Evolutionary conservation across 64 coral and sea anemone species (phyloP).

Genomic region (Catalaphyllia jardinei): DNA sequence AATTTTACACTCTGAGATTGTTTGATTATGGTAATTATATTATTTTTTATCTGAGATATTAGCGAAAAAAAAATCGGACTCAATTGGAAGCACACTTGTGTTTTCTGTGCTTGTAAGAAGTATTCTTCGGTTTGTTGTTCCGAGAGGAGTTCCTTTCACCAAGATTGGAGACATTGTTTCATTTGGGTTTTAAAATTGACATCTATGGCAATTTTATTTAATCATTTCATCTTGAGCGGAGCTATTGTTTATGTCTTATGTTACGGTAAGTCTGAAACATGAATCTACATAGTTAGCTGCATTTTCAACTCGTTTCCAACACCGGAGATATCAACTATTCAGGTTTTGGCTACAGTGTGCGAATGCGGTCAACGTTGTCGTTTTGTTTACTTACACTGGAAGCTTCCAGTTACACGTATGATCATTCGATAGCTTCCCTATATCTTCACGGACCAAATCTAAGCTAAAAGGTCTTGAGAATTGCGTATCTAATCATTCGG

Average conservation of each 20-base stretch:
- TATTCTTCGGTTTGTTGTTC: neutral
- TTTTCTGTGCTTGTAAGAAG: neutral
- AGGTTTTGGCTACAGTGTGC: no score
- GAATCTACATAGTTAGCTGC: neutral
- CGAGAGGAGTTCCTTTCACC: neutral
- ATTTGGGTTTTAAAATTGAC: no score
- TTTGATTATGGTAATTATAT: conserved; percentile 9
- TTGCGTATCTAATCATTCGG: no score
- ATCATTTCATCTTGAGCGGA: neutral
- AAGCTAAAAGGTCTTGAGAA: no score
- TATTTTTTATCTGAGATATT: neutral
- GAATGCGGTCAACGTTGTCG: no score
- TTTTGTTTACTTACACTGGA: no score
- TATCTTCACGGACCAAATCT: no score
- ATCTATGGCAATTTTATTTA: neutral
- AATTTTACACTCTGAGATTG: neutral
- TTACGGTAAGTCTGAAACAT: neutral
- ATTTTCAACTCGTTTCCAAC: neutral
- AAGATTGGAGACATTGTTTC: neutral
- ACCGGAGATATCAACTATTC: no score
- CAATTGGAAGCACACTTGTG: neutral
- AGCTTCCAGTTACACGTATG: no score
- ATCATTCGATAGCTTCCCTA: no score
- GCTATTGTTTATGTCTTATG: neutral
- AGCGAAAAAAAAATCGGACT: no score